Base-by-base conservation (phyloP, 2,113 vertebrate species). In the Menura novaehollandiae region DNA sequence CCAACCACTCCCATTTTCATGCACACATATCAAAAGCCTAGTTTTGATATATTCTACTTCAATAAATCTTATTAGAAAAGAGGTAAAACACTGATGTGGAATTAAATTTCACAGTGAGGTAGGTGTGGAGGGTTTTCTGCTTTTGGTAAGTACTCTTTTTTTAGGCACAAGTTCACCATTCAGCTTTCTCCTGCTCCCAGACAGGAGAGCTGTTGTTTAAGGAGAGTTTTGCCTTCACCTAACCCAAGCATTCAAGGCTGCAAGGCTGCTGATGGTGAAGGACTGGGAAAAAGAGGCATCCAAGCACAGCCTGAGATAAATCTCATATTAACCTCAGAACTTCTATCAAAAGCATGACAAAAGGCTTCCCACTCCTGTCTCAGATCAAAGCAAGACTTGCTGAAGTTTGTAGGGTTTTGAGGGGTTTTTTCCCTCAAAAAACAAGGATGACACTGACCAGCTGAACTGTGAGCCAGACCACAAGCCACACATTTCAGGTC, bases 341-440 rank as follows among this genome's bases (percentile, higher is more conserved):
- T 10, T 52, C 52, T 71, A 37, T 35, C 30, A 44, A 71, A 85
- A 56, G 22, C 26, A 58, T 1, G 0, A 79, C n/a, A 83, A 89
- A 78, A 86, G 39, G 41, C 33, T 68, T 72, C 44, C 6, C 15
- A 32, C 15, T 79, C 58, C 47, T 72, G 23, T 35, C 11, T 41
- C 4, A 0, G 62, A 89, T 7, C 5, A 13, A 75, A 67, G 64
- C 27, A 67, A 86, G n/a, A 60, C 46, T 47, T 82, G 49, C 12
- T 74, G 22, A 59, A 66, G 60, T 80, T 15, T 43, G 16, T 32
- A 21, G 43, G 14, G 55, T 17, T 44, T 59, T n/a, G 37, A n/a
- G 6, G 28, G 19, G 0, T 4, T 46, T 32, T 35, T 13, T 0
- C 24, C 52, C 21, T 33, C 13, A 13, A 75, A 66, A 82, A n/a